Conservation (phyloP, 2,888 invertebrate species). For the Tyria jacobaeae region DNA sequence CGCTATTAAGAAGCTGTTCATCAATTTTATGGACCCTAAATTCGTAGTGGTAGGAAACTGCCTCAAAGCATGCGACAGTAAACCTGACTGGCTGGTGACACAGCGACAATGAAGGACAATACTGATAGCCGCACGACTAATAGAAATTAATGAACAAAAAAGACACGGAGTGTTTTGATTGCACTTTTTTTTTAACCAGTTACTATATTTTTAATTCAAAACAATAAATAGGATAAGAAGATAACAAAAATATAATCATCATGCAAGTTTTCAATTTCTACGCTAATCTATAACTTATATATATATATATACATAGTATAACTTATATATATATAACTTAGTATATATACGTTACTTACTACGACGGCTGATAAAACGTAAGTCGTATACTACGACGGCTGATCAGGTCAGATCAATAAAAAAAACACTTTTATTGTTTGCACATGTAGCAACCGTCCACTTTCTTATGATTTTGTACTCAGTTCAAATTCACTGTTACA, state of each 20-base stretch:
- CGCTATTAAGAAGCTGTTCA: constrained; percentile 79
- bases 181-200: not conserved
- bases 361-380: no score
- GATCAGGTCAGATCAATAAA: no score
- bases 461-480: no score
- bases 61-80: constrained; percentile 77
- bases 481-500: no score
- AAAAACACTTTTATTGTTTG: no score
- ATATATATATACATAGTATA: no score
- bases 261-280: not conserved
- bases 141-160: constrained; percentile 55
- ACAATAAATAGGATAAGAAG: not conserved
- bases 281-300: no score
- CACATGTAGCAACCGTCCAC: no score
- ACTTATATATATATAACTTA: no score
- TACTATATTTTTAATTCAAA: not conserved
- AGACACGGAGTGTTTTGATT: constrained; percentile 10
- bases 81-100: constrained; percentile 75
- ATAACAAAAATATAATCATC: not conserved
- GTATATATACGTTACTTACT: no score
- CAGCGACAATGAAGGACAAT: constrained; percentile 72
- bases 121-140: constrained; percentile 60
- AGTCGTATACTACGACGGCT: no score
- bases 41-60: constrained; percentile 79
- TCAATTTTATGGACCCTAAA: constrained; percentile 84